phyloP scores from a whole-genome alignment of 2,113 vertebrate species.

The Cyprinodon brontotheroides region DNA sequence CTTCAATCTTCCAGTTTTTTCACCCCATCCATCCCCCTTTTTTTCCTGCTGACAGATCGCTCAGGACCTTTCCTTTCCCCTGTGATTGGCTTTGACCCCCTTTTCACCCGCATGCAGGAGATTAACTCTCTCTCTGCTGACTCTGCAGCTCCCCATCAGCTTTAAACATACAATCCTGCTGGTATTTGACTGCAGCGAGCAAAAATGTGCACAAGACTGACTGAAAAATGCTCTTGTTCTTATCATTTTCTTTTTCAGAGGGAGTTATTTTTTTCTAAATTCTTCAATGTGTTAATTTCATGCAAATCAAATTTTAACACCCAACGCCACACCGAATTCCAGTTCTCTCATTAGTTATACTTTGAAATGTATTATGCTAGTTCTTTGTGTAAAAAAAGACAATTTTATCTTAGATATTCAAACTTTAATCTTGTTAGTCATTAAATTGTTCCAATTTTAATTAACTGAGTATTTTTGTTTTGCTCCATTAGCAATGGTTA shows the following conservation, averaged over 20 bases:
- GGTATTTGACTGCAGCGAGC: neutral
- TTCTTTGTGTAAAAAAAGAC: no score
- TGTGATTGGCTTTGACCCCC: slow-evolving; percentile 1
- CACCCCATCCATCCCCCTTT: slow-evolving; percentile 7
- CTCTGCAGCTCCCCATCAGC: slow-evolving; percentile 14
- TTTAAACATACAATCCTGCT: slow-evolving; percentile 29
- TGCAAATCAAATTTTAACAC: no score
- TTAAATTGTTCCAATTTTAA: no score
- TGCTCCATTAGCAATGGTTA: no score
- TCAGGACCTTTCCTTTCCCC: neutral
- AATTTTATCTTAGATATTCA: no score
- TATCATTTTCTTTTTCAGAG: no score
- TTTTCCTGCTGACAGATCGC: slow-evolving; percentile 45
- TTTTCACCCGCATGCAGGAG: slow-evolving; percentile 18
- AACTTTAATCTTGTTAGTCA: no score
- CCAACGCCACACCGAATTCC: no score
- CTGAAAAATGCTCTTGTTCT: neutral
- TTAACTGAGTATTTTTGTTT: no score
- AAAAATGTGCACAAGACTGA: neutral
- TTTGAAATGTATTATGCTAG: no score
- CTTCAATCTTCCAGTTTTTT: slow-evolving; percentile 27
- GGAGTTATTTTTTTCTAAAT: neutral
- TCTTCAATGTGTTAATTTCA: no score
- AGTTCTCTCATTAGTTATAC: no score
- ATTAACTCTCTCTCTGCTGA: slow-evolving; percentile 40